Conservation (phyloP, 2,888 invertebrate genomes). For the Chouioia cunea region DNA sequence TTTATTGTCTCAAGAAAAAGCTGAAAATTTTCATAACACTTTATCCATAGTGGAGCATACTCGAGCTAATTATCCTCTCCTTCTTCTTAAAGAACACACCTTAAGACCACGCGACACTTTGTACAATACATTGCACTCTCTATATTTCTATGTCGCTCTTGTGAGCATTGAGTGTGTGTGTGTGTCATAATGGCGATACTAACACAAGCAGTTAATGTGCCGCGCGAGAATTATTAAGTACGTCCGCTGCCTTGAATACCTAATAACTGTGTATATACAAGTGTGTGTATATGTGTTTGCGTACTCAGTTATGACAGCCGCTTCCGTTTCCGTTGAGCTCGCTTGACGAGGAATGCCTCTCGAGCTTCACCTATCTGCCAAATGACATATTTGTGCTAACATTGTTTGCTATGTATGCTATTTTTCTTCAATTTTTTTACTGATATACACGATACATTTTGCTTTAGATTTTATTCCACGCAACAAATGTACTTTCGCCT, state of each 20-base stretch:
- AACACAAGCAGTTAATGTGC: conserved; percentile 3
- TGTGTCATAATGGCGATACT: conserved; percentile 25
- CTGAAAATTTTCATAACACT: conserved; percentile 10
- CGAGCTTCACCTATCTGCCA: conserved; percentile 16
- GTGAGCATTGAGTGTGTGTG: not conserved
- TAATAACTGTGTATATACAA: conserved; percentile 50
- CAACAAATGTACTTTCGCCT: too few relatives aligned
- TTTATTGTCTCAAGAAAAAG: too few relatives aligned
- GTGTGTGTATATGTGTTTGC: conserved; percentile 57
- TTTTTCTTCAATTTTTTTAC: too few relatives aligned
- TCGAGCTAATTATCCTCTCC: not conserved
- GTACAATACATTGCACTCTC: too few relatives aligned
- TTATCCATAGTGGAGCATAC: conserved; percentile 16
- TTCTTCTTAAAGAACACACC: not conserved
- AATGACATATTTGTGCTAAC: not conserved
- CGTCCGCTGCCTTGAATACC: conserved; percentile 64
- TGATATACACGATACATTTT: too few relatives aligned
- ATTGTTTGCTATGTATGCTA: too few relatives aligned
- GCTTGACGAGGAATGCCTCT: not conserved
- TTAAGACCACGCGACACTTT: too few relatives aligned
- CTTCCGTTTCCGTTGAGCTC: conserved; percentile 64
- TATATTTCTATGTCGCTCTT: not conserved
- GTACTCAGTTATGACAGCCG: conserved; percentile 66
- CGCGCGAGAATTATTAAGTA: conserved; percentile 55
- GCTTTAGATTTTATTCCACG: too few relatives aligned